These are phyloP conservation scores for Pseudomyrmex gracilis DNA, from an alignment of 1,140 invertebrate genomes.

Conservation along the genomic window DNA sequence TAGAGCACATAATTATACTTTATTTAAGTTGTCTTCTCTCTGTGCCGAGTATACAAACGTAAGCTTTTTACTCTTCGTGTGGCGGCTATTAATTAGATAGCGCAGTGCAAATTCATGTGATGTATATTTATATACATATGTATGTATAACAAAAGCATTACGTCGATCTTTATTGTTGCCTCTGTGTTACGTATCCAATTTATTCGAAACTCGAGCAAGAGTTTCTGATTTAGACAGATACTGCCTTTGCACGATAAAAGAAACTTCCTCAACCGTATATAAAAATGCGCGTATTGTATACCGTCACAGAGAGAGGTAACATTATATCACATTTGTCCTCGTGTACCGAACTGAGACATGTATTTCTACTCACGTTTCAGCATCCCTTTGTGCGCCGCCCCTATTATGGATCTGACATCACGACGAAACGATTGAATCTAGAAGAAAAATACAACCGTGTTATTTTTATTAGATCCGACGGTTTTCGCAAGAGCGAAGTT, in stretches of 20 bases:
- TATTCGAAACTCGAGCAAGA: conserved; percentile 57
- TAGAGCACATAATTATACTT: not conserved
- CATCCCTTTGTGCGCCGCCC: conserved; percentile 59
- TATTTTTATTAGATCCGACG: conserved; percentile 44
- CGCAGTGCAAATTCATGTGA: conserved; percentile 16
- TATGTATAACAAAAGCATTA: conserved; percentile 13
- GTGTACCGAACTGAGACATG: conserved; percentile 72
- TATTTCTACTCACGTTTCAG: conserved; percentile 71
- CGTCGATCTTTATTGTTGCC: conserved; percentile 44
- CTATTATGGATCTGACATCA: conserved; percentile 61
- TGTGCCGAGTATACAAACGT: not conserved
- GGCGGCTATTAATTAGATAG: no score
- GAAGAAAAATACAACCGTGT: conserved; percentile 37
- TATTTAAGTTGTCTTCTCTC: not conserved
- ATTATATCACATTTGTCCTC: conserved; percentile 73
- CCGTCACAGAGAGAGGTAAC: conserved; percentile 71
- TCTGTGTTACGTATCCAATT: conserved; percentile 44
- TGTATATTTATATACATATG: not conserved
- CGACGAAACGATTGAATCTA: conserved; percentile 62
- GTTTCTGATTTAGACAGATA: conserved; percentile 62
- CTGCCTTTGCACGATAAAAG: conserved; percentile 61
- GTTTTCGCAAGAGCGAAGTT: conserved; percentile 25
- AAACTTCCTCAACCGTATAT: conserved; percentile 66
- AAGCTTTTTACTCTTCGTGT: not conserved
- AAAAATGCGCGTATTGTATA: conserved; percentile 67